Base-by-base conservation (phyloP, 2,888 invertebrate species). In the Aricia artaxerxes region DNA sequence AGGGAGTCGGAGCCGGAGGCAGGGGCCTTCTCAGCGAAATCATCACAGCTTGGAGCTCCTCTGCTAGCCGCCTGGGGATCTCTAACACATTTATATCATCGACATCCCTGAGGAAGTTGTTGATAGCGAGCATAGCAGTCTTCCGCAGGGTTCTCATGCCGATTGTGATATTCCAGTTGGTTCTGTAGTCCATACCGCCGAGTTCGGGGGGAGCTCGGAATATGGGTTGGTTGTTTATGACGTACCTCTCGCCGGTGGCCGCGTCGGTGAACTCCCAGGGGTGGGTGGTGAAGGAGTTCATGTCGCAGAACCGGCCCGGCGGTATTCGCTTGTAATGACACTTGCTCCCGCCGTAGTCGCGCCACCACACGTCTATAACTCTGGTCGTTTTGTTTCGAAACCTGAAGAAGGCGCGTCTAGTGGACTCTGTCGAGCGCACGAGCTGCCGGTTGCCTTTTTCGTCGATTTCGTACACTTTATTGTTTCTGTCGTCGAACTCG, bases 191-290 rank as follows among this genome's bases (percentile, higher is more conserved):
- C 87, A 88, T 89, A 0, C 88, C 89, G 0, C 88, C 92, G 0
- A 91, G 82, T n/a, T 85, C 85, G 0, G 81, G 80, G 0, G 92
- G 92, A 0, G 93, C 95, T 83, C 94, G 87, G 87, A 95, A 95
- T 77, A 95, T 87, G 78, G 88, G 82, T 82, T 92, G 88, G 84
- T 95, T 91, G 81, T 95, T 95, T 0, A 97, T 95, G 9, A 95
- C 94, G 88, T 87, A 94, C 64, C 95, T 94, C 84, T 97, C 97
- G 77, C 95, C 95, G 0, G 97, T 97, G 0, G 94, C 89, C 0
- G 95, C 90, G 87, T 98, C 97, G 1, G 96, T 93, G 86, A 97
- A 98, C 81, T 98, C 96, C 98, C 98, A 98, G 0, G 97, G 97
- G 91, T 98, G 98, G 0, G 96, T 96, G 16, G 96, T 95, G 87